Conservation (phyloP, 2,888 invertebrate species). For the Thera obeliscata region DNA sequence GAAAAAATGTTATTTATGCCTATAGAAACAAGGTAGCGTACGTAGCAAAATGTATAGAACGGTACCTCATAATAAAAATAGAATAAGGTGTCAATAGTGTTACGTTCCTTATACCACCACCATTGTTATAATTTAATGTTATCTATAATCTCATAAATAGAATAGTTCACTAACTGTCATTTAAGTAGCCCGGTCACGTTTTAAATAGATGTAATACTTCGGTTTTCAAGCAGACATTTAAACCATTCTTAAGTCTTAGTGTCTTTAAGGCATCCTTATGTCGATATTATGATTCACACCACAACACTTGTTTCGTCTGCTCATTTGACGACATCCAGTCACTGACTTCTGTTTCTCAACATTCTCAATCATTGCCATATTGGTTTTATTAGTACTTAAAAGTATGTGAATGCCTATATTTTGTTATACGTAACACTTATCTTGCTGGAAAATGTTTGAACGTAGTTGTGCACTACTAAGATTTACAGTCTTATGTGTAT, state of each 20-base stretch:
- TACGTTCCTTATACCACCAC: background rate
- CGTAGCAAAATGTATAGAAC: background rate
- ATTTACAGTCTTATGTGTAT: constrained; percentile 3
- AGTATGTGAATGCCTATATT: background rate
- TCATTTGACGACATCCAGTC: constrained; percentile 48
- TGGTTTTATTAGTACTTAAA: background rate
- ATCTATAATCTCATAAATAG: constrained; percentile 5
- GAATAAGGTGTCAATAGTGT: background rate
- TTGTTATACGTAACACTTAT: background rate
- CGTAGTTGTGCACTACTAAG: constrained; percentile 12
- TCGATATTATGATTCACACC: constrained; percentile 57
- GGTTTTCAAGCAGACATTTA: constrained; percentile 13
- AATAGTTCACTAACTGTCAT: constrained; percentile 1
- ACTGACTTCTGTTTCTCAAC: constrained; percentile 47
- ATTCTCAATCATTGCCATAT: constrained; percentile 50
- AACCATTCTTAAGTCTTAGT: background rate
- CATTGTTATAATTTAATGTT: background rate
- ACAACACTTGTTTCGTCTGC: constrained; percentile 7
- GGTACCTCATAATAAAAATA: background rate
- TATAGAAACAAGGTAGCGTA: no score
- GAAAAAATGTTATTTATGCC: no score
- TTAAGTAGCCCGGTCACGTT: constrained; percentile 13
- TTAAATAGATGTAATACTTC: constrained; percentile 19
- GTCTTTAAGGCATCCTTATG: constrained; percentile 22
- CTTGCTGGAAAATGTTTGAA: background rate